These are phyloP conservation scores for Harpagus bidentatus DNA, from an alignment of 2,113 vertebrate genomes.

Conservation along the genomic window DNA sequence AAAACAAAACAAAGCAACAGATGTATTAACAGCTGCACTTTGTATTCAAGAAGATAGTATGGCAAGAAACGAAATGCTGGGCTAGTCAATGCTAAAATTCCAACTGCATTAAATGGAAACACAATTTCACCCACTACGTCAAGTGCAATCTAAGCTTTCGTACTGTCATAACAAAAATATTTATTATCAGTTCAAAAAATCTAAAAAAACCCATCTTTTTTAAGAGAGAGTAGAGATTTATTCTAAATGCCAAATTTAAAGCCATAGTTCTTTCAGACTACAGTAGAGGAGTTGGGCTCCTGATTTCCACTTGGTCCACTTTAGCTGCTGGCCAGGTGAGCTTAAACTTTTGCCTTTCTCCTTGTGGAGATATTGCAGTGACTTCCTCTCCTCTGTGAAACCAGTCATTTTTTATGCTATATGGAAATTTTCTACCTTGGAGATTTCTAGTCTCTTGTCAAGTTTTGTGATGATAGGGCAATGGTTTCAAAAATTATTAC, in stretches of 20 bases:
- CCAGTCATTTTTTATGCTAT: not conserved
- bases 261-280: not conserved
- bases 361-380: not conserved
- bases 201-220: not conserved
- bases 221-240: not conserved
- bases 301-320: not conserved
- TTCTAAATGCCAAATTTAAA: not conserved
- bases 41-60: not conserved
- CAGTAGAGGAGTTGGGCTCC: not conserved
- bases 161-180: not conserved
- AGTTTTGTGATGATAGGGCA: not conserved
- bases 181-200: not conserved
- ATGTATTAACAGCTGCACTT: slow-evolving; percentile 22
- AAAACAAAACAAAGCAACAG: not conserved
- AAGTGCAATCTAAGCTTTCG: not conserved
- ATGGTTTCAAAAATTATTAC: not conserved
- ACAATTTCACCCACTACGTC: accelerated
- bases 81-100: not conserved
- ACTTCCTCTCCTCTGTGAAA: not conserved
- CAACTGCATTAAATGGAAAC: not conserved
- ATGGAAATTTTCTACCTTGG: not conserved
- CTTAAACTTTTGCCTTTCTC: not conserved
- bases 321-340: not conserved
- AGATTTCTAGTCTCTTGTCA: not conserved
- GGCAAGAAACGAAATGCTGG: not conserved